phyloP scores from a whole-genome alignment of 2,888 invertebrate genomes.

The Theodoxus fluviatilis region DNA sequence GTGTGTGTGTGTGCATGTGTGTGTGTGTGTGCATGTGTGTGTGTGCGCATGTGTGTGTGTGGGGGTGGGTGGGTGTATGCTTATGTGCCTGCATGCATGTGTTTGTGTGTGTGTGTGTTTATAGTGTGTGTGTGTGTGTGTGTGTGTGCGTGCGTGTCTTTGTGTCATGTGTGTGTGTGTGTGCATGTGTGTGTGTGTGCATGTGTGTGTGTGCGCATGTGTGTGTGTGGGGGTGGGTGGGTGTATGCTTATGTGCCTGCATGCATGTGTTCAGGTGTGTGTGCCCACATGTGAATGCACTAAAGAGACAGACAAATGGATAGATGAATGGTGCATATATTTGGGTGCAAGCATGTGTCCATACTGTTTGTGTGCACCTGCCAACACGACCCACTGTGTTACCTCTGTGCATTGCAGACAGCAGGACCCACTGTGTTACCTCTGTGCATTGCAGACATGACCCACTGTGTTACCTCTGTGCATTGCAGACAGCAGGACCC shows the following conservation, averaged over 20 bases:
- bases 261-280: not conserved
- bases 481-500: slow-evolving; percentile 73
- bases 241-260: not conserved
- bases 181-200: not conserved
- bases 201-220: slow-evolving; percentile 7
- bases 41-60: not conserved
- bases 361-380: not conserved
- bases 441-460: slow-evolving; percentile 59
- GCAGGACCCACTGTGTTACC: no score
- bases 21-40: slow-evolving; percentile 15
- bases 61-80: not conserved
- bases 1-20: slow-evolving; percentile 11
- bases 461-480: not conserved
- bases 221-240: not conserved
- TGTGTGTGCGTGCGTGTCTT: not conserved
- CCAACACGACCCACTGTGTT: not conserved
- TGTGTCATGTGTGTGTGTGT: slow-evolving; percentile 10
- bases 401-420: no score
- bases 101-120: not conserved
- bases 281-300: no score
- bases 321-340: no score
- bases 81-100: not conserved
- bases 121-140: not conserved
- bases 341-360: no score
- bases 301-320: no score